Evolutionary conservation across 2,113 vertebrate genomes (phyloP), one percentile per base, ranked within the genome.

Genomic region (Ursus arctos): DNA sequence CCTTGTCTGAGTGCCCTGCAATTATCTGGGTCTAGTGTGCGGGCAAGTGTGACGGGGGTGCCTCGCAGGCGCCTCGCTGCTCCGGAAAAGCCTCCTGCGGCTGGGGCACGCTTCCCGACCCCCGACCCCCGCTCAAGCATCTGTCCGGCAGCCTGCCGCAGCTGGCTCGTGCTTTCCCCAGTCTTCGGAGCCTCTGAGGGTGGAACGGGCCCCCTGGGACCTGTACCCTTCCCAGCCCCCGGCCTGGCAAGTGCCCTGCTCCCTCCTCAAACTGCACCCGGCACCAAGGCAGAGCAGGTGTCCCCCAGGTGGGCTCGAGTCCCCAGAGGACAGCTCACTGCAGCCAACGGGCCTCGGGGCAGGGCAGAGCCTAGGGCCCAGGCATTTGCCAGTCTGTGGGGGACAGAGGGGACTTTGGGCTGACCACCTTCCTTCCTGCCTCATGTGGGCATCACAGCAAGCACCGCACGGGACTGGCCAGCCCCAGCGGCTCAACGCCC

Each of bases 181-280:
- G 6, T 11, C 43, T n/a, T 36, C 84, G 5, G 36, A 47, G 72
- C 40, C 72, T 88, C 24, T 3, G 82, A n/a, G 40, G 0, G 14
- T 0, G 0, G 14, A 11, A 9, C 16, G 71, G 11, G 3, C 18
- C 51, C 7, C 0, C 0, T 4, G 8, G 36, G 61, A 61, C 31
- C 8, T 3, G 53, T 6, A 2, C 15, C 33, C 21, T 28, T 16
- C 10, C 0, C 1, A 26, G 65, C 36, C 13, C 36, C 19, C 28
- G 76, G 15, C 33, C 21, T 28, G 11, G 49, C 31, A 24, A 61
- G 28, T 6, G 16, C 18, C 24, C 51, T 6, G 21, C 69, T 40
- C 33, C 33, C 22, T 40, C 36, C 81, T 49, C 31, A 10, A 49
- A 43, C 11, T 7, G 26, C 2, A 4, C 19, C 18, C 19, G 40